Base-by-base conservation (phyloP, 2,113 vertebrate genomes). In the Lethenteron camtschaticum region DNA sequence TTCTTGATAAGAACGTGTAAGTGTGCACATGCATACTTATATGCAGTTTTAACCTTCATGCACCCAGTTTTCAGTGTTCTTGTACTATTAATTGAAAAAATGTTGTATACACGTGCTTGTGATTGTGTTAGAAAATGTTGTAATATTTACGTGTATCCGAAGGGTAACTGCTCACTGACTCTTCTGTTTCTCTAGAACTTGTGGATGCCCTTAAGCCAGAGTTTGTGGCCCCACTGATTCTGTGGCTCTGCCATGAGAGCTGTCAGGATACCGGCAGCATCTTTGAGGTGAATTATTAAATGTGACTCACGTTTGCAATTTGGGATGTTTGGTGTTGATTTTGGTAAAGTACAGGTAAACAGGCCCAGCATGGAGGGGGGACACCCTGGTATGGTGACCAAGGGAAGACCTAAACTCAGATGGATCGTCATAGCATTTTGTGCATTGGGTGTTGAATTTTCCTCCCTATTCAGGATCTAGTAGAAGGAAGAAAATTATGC, bases 211-310 rank as follows among this genome's bases (percentile, higher is more conserved):
- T 99, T 77, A 95, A 91, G 75, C 81, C 91, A 0, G 92, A 99
- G 24, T 94, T 89, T 9, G 87, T 95, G 72, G 80, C 90, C 73
- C 90, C 94, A 1, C 75, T 96, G 72, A 86, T 99, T 57, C 77
- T 96, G 71, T 99, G 94, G 94, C 84, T 99, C 74, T 90, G 87
- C 75, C 90, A 99, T 0, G 87, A 95, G 55, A 84, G 80, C 71
- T 99, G 94, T 79, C 74, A 77, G n/a, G 94, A 99, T 76, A 96
- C 83, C 63, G 89, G 92, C 63, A 75, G 86, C 70, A 77, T 99
- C 12, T 99, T 95, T 80, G 94, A 96, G 90, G 94, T 97, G 81
- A 77, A 73, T 20, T 41, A 41, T 41, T 41, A 41, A 41, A 41
- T 41, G 41, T 41, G 41, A 41, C 41, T 41, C 41, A 41, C 7